Conservation (phyloP, 2,113 vertebrate genomes). For the Lagenorhynchus albirostris region DNA sequence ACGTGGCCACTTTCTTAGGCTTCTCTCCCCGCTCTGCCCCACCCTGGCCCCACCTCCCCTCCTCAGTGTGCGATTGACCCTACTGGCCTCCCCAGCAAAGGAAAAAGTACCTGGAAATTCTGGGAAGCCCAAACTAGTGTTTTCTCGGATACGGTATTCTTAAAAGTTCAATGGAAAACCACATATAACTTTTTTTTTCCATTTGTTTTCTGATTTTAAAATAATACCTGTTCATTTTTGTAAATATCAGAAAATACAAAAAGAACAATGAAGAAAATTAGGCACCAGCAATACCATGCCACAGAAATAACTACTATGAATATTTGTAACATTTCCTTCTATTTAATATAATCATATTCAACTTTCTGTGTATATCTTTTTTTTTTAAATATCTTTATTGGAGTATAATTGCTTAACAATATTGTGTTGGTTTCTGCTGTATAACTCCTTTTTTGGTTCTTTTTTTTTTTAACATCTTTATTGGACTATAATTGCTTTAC, state of each 20-base stretch:
- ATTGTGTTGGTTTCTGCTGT: too few species aligned
- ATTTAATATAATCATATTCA: neutral
- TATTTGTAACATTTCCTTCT: neutral
- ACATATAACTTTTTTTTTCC: neutral
- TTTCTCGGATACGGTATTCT: neutral
- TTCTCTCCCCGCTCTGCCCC: neutral
- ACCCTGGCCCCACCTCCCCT: neutral
- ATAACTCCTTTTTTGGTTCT: too few species aligned
- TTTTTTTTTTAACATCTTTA: too few species aligned
- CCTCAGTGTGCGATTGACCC: too few species aligned
- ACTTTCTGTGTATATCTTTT: neutral
- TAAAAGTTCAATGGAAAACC: neutral
- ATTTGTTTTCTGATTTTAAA: slow-evolving; percentile 14
- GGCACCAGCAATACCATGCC: neutral
- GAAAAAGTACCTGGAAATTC: neutral
- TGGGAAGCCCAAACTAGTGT: neutral
- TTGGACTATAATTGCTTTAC: too few species aligned
- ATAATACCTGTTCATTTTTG: neutral
- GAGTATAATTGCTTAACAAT: too few species aligned
- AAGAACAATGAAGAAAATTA: neutral
- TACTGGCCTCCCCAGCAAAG: neutral
- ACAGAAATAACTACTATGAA: neutral
- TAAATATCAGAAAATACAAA: neutral
- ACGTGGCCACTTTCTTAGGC: neutral
- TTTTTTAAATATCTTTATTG: too few species aligned